Evolutionary conservation across 1,140 invertebrate species (phyloP), one percentile per base, ranked within the genome.

Genomic region (Eupeodes corollae): DNA sequence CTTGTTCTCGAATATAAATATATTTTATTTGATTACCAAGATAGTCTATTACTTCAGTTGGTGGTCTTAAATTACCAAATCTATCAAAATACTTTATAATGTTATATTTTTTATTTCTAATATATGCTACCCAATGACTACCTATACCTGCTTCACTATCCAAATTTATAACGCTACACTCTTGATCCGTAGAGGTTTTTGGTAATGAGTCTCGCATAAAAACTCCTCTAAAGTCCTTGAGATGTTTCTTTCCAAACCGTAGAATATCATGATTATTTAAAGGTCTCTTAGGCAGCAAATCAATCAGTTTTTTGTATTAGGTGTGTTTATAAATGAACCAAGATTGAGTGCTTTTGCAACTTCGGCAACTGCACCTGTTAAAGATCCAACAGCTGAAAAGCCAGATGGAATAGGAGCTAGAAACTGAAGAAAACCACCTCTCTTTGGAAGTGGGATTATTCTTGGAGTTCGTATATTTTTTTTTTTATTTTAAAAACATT

Each of bases 51-150:
- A 61, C 19, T 59, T 63, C 62, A 47, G 35, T 16, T 35, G 62
- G 60, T 37, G 64, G 60, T 55, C 48, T 49, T 35, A 67, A 50
- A 49, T 67, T 51, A 30, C 60, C 59, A 55, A 49, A 61, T 48
- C 60, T 59, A 55, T 65, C 48, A 35, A 35, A 35, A 35, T 35
- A 35, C 14, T n/a, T 35, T n/a, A 35, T 35, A n/a, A 35, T n/a
- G 5, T 56, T 52, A 40, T 49, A 44, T 34, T 42, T 16, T 51
- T 67, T 59, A 21, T 48, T 26, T 26, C 21, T 26, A 26, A 26
- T 55, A 49, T 60, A 62, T 35, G 58, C 58, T 53, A 61, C 58
- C 61, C 60, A 64, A 56, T 67, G 60, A 35, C 58, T 63, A 38
- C 61, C 58, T 30, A 21, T n/a, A 48, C 54, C 55, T 18, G 52